These are phyloP conservation scores for Rhinogobio ventralis DNA, from an alignment of 2,797 vertebrate genomes.

Conservation along the genomic window DNA sequence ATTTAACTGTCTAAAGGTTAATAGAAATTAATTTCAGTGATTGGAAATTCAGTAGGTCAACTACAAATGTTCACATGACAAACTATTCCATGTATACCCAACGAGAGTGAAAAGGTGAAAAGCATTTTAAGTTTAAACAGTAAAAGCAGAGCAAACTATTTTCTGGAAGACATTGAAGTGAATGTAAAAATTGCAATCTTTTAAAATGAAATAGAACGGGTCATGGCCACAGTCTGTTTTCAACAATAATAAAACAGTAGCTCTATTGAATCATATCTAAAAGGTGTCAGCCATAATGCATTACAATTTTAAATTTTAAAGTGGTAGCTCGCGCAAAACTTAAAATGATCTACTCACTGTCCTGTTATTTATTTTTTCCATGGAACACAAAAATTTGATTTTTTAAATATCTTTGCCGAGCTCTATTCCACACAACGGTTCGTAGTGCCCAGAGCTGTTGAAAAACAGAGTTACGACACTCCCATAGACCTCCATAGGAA, in stretches of 20 bases:
- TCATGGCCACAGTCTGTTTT: neutral
- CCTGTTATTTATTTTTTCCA: neutral
- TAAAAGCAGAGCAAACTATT: constrained; percentile 68
- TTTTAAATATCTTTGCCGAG: neutral
- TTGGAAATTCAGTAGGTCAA: constrained; percentile 37
- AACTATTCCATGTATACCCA: constrained; percentile 88
- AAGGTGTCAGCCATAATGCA: constrained; percentile 26
- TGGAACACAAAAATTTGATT: neutral
- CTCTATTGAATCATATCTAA: neutral
- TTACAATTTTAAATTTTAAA: neutral
- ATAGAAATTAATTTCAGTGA: constrained; percentile 71
- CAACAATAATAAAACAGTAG: neutral
- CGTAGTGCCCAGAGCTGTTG: neutral
- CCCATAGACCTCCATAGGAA: too few species aligned
- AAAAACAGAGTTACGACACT: too few species aligned
- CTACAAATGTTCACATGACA: constrained; percentile 90
- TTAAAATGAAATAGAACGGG: neutral
- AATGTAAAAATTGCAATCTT: neutral
- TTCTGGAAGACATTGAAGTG: constrained; percentile 12
- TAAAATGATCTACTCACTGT: neutral
- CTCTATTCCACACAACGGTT: neutral
- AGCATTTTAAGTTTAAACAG: constrained; percentile 63
- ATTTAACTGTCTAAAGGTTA: constrained; percentile 74
- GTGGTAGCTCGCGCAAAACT: neutral
- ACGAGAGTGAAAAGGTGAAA: constrained; percentile 70